Evolutionary conservation across 92 coral and sea anemone genomes (phyloP), one percentile per base, ranked within the genome.

Genomic region (Siderastrea siderea): DNA sequence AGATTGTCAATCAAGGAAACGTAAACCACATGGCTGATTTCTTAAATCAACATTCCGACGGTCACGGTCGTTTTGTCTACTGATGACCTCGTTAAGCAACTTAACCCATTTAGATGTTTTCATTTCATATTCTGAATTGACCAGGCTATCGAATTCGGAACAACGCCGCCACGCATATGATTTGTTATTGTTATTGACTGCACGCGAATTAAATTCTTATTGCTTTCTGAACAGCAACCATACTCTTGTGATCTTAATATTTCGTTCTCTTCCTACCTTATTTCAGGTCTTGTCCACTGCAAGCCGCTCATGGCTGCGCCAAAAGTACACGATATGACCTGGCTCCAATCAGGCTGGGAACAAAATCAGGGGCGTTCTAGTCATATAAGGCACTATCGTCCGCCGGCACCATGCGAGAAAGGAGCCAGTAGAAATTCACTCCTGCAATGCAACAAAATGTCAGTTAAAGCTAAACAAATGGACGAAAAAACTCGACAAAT

Each of bases 371-470:
- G 74, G 19, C 68, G 46, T 52, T 84, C 89, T 51, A 60, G 89
- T 77, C 92, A 87, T 48, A 59, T 59, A 71, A 82, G 88, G 38
- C 80, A 63, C 80, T 80, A 53, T 54, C 71, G 74, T 17, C 57
- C 77, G 48, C 83, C 87, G 12, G 68, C 17, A 80, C 91, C 75
- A 49, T 47, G 50, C 64, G 66, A 60, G 47, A 83, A 65, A 66
- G 91, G 82, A 26, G 70, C 79, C 58, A 86, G 88, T 74, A 82
- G 65, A 58, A 87, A 87, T 80, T 66, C 82, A 43, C 60, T 81
- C 15, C 87, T 86, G 47, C 94, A 86, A 67, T 87, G 94, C 81
- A 77, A 78, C 59, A 87, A 87, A 72, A 91, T 88, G 85, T 75
- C 88, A 16, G 89, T 87, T 51, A 83, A 70, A 66, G 12, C 68